Conservation (phyloP, 2,888 invertebrate species). For the Eledona agricola region DNA sequence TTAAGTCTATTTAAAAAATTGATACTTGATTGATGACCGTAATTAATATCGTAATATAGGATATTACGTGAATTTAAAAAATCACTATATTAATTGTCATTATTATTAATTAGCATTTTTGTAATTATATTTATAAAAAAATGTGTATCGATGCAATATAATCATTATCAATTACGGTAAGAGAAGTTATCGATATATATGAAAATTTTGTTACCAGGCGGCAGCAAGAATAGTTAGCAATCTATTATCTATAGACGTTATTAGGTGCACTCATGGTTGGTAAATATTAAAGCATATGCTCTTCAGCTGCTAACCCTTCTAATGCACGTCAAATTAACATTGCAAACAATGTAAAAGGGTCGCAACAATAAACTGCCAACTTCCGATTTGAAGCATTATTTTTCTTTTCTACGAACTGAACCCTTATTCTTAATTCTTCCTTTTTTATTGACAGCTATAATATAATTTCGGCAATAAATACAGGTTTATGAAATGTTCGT, state of each 20-base stretch:
- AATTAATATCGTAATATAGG: no score
- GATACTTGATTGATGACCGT: constrained; percentile 2
- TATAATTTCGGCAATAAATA: no score
- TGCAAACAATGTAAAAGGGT: constrained; percentile 27
- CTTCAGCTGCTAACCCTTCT: constrained; percentile 22
- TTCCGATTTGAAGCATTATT: no score
- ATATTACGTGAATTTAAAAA: no score
- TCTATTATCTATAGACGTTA: constrained; percentile 30
- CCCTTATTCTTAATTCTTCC: no score
- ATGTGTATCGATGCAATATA: constrained; percentile 11
- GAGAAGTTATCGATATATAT: constrained; percentile 2
- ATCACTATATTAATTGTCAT: no score
- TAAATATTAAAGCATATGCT: constrained; percentile 46
- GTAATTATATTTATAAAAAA: neutral
- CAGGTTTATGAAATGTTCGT: no score
- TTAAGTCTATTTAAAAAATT: constrained; percentile 10
- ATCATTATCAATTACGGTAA: constrained; percentile 8
- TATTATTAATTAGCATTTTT: no score
- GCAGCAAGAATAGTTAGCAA: constrained; percentile 7
- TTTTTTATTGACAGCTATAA: no score
- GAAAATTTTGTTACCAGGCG: constrained; percentile 28
- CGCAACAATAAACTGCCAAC: no score
- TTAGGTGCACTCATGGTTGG: constrained; percentile 38
- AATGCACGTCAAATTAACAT: constrained; percentile 32
- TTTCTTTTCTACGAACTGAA: no score